Conservation (phyloP, 2,113 vertebrate species). For the Poicephalus gulielmi region DNA sequence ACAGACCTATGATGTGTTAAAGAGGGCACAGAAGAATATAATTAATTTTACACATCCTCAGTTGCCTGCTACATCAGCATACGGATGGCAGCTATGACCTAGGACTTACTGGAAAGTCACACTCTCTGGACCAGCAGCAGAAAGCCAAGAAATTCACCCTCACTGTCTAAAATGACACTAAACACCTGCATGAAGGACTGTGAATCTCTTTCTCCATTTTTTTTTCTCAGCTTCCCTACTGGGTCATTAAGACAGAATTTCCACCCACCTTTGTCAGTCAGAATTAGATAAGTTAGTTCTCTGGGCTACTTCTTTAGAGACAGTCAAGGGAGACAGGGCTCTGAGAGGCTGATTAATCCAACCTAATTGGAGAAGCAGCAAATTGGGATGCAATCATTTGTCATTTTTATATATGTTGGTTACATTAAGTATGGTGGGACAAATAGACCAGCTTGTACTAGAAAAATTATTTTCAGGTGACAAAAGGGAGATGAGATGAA, state of each 20-base stretch:
- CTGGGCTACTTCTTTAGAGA: background rate
- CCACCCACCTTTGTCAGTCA: background rate
- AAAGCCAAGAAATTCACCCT: background rate
- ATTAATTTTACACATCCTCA: accelerated
- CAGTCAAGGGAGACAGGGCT: accelerated
- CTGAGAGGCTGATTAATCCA: background rate
- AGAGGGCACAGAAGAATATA: background rate
- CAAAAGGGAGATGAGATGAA: background rate
- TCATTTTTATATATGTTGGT: accelerated
- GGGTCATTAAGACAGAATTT: background rate
- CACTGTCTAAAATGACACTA: background rate
- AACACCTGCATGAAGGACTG: background rate
- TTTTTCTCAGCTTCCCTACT: background rate
- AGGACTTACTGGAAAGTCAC: background rate
- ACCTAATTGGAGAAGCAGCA: background rate
- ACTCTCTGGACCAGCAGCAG: background rate
- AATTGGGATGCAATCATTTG: background rate
- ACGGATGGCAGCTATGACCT: background rate
- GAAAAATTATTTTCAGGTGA: background rate
- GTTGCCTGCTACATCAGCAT: background rate
- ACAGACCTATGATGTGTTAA: background rate
- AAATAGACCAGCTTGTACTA: background rate
- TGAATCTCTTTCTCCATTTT: background rate
- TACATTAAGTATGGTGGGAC: background rate
- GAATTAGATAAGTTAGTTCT: background rate